These are phyloP conservation scores for Trichogramma dendrolimi DNA, from an alignment of 2,888 invertebrate species.

Conservation along the genomic window DNA sequence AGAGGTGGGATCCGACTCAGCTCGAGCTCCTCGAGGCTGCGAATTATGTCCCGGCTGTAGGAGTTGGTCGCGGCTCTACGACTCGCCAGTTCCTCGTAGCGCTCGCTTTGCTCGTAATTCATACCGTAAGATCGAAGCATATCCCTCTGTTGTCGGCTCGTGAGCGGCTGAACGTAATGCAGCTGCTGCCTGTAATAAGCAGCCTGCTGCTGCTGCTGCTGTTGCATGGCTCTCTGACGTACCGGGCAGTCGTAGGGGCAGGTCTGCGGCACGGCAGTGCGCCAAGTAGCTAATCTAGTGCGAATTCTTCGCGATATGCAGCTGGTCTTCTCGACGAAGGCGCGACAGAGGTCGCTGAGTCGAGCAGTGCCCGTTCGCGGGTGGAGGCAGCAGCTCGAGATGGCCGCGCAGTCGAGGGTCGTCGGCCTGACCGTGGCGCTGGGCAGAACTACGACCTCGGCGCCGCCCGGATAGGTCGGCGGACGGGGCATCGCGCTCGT, in stretches of 20 bases:
- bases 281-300: constrained; percentile 15
- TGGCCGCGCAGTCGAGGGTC: constrained; percentile 39
- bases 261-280: constrained; percentile 7
- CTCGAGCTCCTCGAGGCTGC: constrained; percentile 27
- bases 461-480: background rate
- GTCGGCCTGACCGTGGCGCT: constrained; percentile 39
- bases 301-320: constrained; percentile 41
- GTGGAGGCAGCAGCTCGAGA: constrained; percentile 24
- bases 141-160: background rate
- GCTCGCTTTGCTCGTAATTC: constrained; percentile 23
- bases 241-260: constrained; percentile 5
- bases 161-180: constrained; percentile 6
- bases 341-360: constrained; percentile 43
- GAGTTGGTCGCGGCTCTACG: constrained; percentile 8
- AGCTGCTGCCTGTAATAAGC: background rate
- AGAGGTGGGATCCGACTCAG: constrained; percentile 16
- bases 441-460: constrained; percentile 31
- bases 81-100: constrained; percentile 20
- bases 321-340: constrained; percentile 45
- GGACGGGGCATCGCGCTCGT: constrained; percentile 11
- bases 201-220: constrained; percentile 2
- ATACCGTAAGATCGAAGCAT: constrained; percentile 24
- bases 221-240: constrained; percentile 4
- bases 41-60: constrained; percentile 23
- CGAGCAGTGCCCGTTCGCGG: constrained; percentile 30